phyloP scores from a whole-genome alignment of 2,888 invertebrate genomes.

The Priocnemis perturbator region DNA sequence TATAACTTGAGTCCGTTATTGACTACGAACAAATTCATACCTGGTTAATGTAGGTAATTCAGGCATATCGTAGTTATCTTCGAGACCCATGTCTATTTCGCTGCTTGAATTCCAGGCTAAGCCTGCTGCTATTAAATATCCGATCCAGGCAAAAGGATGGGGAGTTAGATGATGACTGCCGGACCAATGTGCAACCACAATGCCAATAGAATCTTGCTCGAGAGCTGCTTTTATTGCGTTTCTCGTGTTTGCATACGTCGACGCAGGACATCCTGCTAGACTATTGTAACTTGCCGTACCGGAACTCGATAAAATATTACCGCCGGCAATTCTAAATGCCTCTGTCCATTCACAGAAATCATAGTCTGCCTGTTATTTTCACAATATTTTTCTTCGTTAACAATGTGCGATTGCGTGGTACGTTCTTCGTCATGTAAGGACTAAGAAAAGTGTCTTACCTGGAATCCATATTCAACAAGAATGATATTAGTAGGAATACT shows the following conservation, averaged over 20 bases:
- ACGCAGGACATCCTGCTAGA: constrained; percentile 79
- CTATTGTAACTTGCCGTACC: constrained; percentile 81
- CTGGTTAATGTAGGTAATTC: constrained; percentile 57
- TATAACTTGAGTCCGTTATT: too few relatives aligned
- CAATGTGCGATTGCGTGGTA: not conserved
- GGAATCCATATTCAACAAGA: constrained; percentile 79
- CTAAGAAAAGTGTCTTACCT: constrained; percentile 70
- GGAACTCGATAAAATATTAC: constrained; percentile 77
- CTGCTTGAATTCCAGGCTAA: constrained; percentile 78
- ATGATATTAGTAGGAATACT: constrained; percentile 77
- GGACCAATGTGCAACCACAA: constrained; percentile 79
- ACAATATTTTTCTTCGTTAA: constrained; percentile 7
- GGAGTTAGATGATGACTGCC: constrained; percentile 79
- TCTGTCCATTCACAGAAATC: constrained; percentile 77
- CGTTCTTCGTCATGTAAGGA: not conserved
- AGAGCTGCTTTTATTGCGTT: constrained; percentile 77
- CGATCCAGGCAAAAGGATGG: constrained; percentile 79
- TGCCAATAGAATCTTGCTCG: constrained; percentile 76
- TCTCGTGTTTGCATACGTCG: constrained; percentile 78
- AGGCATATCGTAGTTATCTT: constrained; percentile 65
- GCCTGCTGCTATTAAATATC: constrained; percentile 78
- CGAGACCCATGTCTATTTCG: constrained; percentile 65
- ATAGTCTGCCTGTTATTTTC: constrained; percentile 75
- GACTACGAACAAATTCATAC: constrained; percentile 34
- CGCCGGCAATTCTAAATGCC: constrained; percentile 74